Evolutionary conservation across 1,140 invertebrate genomes (phyloP).

Genomic region (Ceratina japonica): DNA sequence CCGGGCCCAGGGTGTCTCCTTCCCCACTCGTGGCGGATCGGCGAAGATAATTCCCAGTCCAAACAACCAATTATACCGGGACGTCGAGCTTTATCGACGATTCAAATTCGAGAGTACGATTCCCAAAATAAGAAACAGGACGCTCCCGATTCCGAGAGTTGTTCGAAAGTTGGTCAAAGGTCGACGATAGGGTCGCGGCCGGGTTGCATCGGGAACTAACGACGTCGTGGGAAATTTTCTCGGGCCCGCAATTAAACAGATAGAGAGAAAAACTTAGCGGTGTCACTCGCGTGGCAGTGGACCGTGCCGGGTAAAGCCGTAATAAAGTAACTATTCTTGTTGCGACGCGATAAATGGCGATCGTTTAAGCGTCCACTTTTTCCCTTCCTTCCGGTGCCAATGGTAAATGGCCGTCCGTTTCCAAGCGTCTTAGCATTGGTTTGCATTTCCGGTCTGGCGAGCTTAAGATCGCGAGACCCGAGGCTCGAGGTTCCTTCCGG

Average conservation of each 20-base stretch:
- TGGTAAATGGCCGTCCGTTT: conserved; percentile 58
- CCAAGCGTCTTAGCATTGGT: conserved; percentile 53
- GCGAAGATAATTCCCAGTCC: background rate
- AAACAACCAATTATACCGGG: background rate
- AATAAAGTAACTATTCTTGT: conserved; percentile 55
- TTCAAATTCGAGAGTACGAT: background rate
- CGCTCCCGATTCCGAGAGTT: background rate
- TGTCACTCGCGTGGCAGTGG: background rate
- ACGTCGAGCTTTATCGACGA: background rate
- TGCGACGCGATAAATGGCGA: conserved; percentile 61
- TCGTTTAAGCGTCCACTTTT: conserved; percentile 62
- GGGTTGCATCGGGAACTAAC: conserved; percentile 11
- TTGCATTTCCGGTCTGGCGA: conserved; percentile 47
- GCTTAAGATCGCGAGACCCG: conserved; percentile 36
- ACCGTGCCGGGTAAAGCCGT: conserved; percentile 54
- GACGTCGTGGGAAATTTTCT: conserved; percentile 37
- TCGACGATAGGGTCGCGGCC: conserved; percentile 18
- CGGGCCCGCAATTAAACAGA: conserved; percentile 28
- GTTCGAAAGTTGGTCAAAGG: conserved; percentile 10
- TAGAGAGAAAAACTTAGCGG: conserved; percentile 30
- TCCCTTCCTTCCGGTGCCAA: conserved; percentile 58
- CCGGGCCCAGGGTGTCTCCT: too few relatives aligned
- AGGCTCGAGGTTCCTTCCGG: conserved; percentile 1
- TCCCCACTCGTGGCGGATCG: background rate
- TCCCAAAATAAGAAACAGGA: background rate